Percentiles rank a stretch among this genome's conserved stretches.
phyloP scores from a whole-genome alignment of 2,113 vertebrate genomes.

The Otis tarda region DNA sequence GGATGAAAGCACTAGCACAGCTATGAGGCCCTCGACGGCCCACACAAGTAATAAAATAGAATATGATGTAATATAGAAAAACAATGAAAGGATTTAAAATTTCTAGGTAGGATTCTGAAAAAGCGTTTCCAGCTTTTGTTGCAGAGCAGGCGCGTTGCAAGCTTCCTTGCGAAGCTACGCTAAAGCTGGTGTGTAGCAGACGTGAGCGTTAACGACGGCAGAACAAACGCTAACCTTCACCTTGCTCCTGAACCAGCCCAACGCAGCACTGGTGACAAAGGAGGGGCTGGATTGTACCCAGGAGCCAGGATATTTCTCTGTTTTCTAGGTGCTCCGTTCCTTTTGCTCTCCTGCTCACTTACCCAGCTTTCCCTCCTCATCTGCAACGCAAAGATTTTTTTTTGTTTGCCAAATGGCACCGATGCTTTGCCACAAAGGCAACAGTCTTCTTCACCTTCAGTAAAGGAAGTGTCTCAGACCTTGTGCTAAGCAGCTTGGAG shows the following conservation, averaged over 20 bases:
- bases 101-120: constrained; percentile 55
- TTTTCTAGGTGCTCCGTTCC: neutral
- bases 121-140: constrained; percentile 62
- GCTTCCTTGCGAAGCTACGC: neutral
- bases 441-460: neutral
- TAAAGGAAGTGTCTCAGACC: neutral
- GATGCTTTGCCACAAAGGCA: neutral
- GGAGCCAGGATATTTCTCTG: neutral
- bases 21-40: constrained; percentile 46
- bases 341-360: neutral
- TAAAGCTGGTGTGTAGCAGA: neutral
- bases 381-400: neutral
- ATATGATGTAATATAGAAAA: constrained; percentile 67
- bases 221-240: neutral
- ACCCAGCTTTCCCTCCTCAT: neutral
- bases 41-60: constrained; percentile 65
- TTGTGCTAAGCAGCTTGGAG: neutral
- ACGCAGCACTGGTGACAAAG: fast-evolving
- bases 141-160: neutral
- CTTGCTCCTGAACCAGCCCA: neutral
- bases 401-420: fast-evolving
- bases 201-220: neutral
- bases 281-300: neutral
- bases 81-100: constrained; percentile 65
- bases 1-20: constrained; percentile 60